Evolutionary conservation across 2,113 vertebrate species (phyloP), one percentile per base, ranked within the genome.

Genomic region (Gallinago jamesoni): DNA sequence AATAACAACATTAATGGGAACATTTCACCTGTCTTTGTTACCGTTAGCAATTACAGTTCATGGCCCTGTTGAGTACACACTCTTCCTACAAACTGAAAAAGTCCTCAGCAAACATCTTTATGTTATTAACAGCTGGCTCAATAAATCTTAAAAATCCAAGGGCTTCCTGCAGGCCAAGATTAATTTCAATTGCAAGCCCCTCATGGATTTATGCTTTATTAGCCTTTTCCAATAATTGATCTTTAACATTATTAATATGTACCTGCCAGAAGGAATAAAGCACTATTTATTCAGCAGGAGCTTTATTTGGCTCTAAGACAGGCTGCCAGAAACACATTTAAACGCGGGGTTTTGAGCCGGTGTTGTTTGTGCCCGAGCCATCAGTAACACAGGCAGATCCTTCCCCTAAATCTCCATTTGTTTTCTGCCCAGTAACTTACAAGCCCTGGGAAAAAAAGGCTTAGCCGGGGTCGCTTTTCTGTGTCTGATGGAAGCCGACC

Each of bases 211-310:
- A 70, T 83, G 66, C 17, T 79, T 68, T 70, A 95, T 90, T 96
- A 91, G 35, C 24, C 63, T 96, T 94, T 93, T 60, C 87, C 47
- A 92, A 95, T 96, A 97, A 95, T 8, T 96, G 33, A 85, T 96
- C 69, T 90, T 91, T 82, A 79, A 77, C 20, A 84, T 52, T 95
- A 92, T 84, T 96, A 90, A 93, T 47, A 87, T 68, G 72, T 17
- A 93, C 72, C 93, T 95, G 68, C 28, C 53, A 95, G 50, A 92
- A 83, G 19, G 68, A 87, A 72, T 84, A 88, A 70, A 96, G 23
- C 30, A 55, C 6, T 73, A 19, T 69, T 79, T 73, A 63, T 81
- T 93, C 35, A 80, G 23, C 23, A 84, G 12, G 25, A 92, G 69
- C 77, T 97, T 96, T 68, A 82, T 84, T 69, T 96, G 73, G 47